These are phyloP conservation scores for Hippolais icterina DNA, from an alignment of 2,113 vertebrate genomes.

Conservation along the genomic window DNA sequence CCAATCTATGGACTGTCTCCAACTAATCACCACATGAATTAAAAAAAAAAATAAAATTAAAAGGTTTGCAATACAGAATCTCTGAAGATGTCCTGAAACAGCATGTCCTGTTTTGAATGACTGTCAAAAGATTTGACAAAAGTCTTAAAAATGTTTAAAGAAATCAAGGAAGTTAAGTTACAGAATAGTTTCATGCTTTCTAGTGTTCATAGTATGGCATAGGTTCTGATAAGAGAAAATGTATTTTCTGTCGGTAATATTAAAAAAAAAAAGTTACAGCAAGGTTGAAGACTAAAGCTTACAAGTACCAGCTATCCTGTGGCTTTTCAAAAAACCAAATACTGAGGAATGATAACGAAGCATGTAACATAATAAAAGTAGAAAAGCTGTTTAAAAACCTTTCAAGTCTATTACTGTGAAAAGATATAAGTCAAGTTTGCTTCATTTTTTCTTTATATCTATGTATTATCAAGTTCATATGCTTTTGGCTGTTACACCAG, in stretches of 20 bases:
- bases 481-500: background rate
- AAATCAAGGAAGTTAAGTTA: background rate
- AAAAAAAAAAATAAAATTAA: background rate
- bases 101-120: background rate
- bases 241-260: background rate
- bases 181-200: background rate
- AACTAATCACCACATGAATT: background rate
- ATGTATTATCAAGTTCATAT: background rate
- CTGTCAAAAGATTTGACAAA: background rate
- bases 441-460: background rate
- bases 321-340: background rate
- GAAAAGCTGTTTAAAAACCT: background rate
- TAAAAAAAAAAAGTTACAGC: background rate
- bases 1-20: background rate
- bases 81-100: background rate
- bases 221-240: background rate
- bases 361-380: background rate
- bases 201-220: background rate
- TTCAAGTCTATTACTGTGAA: background rate
- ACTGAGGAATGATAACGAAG: background rate
- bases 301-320: background rate
- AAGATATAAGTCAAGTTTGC: background rate
- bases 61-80: background rate
- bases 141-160: background rate
- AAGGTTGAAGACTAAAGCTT: background rate